These are phyloP conservation scores for Dicycla oo DNA, from an alignment of 2,888 invertebrate genomes.

Conservation along the genomic window DNA sequence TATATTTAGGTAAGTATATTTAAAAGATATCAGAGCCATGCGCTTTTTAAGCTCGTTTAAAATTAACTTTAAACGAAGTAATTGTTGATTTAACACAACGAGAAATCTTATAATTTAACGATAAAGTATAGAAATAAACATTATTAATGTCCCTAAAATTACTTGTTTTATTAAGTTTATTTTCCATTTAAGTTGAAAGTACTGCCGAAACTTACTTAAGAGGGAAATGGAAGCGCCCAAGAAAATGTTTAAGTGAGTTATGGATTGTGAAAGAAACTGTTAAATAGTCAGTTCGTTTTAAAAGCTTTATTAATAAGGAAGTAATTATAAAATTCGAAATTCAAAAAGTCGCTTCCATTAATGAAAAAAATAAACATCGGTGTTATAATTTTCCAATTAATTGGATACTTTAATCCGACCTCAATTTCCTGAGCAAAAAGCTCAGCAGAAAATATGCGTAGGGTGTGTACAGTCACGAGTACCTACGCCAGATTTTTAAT, in stretches of 20 bases:
- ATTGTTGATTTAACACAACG: slow-evolving; percentile 21
- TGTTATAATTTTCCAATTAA: slow-evolving; percentile 32
- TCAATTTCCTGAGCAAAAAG: slow-evolving; percentile 28
- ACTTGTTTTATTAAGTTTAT: slow-evolving; percentile 26
- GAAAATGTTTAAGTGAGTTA: slow-evolving; percentile 21
- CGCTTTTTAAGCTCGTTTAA: not conserved
- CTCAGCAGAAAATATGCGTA: slow-evolving; percentile 18
- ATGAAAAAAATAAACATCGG: slow-evolving; percentile 13
- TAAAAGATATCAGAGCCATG: not conserved
- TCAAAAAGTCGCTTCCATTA: slow-evolving; percentile 17
- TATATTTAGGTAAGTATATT: not conserved
- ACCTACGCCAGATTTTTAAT: slow-evolving; percentile 4
- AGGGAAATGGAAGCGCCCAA: slow-evolving; percentile 3
- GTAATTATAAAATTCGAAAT: slow-evolving; percentile 7
- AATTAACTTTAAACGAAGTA: slow-evolving; percentile 1
- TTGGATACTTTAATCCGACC: slow-evolving; percentile 40
- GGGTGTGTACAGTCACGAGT: not conserved
- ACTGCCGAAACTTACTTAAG: slow-evolving; percentile 18
- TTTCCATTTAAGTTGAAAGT: slow-evolving; percentile 30
- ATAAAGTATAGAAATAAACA: slow-evolving; percentile 29
- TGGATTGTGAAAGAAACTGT: not conserved
- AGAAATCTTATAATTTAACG: slow-evolving; percentile 26
- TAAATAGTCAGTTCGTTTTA: slow-evolving; percentile 10
- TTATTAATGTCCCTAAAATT: slow-evolving; percentile 27
- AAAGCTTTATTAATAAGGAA: not conserved